Conservation (phyloP, 2,888 invertebrate genomes). For the Drosophila niveifrons region DNA sequence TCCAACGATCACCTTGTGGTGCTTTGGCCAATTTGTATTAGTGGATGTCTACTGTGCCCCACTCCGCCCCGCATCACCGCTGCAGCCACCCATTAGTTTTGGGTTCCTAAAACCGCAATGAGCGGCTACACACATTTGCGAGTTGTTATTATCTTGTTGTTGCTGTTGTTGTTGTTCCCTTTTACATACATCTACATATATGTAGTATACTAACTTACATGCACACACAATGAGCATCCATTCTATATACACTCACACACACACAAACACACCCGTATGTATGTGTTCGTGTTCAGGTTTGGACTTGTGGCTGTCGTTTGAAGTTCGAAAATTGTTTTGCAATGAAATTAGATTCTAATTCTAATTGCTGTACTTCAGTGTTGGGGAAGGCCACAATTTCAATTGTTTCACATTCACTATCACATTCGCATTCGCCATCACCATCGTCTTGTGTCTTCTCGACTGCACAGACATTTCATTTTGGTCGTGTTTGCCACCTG, state of each 20-base stretch:
- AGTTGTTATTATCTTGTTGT: slow-evolving; percentile 61
- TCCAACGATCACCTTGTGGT: slow-evolving; percentile 66
- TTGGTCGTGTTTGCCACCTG: slow-evolving; percentile 16
- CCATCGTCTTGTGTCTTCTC: background rate
- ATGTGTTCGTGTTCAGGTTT: slow-evolving; percentile 10
- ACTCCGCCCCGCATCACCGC: background rate
- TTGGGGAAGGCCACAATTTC: slow-evolving; percentile 27
- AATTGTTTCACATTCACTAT: slow-evolving; percentile 11
- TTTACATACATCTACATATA: slow-evolving; percentile 1
- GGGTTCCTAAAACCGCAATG: slow-evolving; percentile 53
- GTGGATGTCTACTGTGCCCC: slow-evolving; percentile 34
- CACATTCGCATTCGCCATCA: background rate
- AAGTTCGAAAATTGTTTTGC: slow-evolving; percentile 73
- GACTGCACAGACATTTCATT: background rate
- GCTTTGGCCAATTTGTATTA: slow-evolving; percentile 68
- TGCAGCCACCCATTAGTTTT: slow-evolving; percentile 13
- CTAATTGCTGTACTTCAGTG: slow-evolving; percentile 59
- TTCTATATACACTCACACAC: slow-evolving; percentile 3
- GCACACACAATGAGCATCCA: background rate
- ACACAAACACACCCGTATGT: background rate
- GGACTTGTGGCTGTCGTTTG: slow-evolving; percentile 53
- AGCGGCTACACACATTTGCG: slow-evolving; percentile 59
- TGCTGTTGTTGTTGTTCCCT: slow-evolving; percentile 29
- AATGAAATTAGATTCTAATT: slow-evolving; percentile 76
- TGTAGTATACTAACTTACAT: background rate